Evolutionary conservation across 2,888 invertebrate species (phyloP), one percentile per base, ranked within the genome.

Genomic region (Lasioglossum vierecki): DNA sequence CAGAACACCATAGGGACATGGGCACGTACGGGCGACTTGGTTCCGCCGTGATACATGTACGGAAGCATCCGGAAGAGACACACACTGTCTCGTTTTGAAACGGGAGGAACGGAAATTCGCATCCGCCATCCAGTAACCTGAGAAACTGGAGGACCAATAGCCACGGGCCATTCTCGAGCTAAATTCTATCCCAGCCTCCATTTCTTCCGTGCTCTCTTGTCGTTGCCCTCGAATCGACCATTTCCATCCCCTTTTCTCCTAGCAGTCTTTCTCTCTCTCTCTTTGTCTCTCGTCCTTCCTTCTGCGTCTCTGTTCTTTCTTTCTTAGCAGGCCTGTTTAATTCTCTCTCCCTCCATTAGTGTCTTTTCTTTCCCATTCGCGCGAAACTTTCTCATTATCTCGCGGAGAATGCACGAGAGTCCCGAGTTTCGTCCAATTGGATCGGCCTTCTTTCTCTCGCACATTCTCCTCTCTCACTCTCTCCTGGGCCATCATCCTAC

Each of bases 341-440:
- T 82, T 79, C 81, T 73, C 78, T 74, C 63, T 73, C 53, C 77
- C 75, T 89, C 88, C 89, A 86, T 90, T 91, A 90, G 84, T 82
- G 84, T 89, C 88, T 74, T 84, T 85, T 83, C 83, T 82, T 82
- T 81, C 88, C 57, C 46, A 49, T 76, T 26, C 70, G 82, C 79
- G 84, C 73, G 82, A 90, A 90, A 91, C 91, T 91, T 89, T 91
- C 89, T 90, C 86, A 88, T 91, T 91, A 89, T 87, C 86, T 57
- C 74, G 2, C 68, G 53, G 80, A 84, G 86, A 89, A 90, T 90
- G 85, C 88, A 71, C 89, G 74, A 80, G 76, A 80, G 76, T 77
- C 81, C 71, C 70, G 80, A 79, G 80, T 79, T 81, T 71, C 83
- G 77, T 85, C 76, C 79, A 83, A 88, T 88, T 74, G 84, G 79